phyloP scores from a whole-genome alignment of 2,888 invertebrate genomes.

The Drosophila mulleri region DNA sequence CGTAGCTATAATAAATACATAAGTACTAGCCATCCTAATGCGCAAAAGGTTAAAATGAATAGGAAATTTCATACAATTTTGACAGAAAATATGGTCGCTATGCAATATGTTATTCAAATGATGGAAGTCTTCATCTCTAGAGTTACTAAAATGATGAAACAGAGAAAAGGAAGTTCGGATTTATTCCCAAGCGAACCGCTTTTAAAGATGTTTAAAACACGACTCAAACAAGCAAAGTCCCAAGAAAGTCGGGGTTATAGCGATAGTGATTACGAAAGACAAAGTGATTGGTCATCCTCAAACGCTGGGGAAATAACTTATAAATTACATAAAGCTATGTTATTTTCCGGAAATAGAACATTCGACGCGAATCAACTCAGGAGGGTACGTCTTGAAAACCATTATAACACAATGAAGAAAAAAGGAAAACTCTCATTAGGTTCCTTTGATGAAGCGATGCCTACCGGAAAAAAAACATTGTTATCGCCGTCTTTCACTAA shows the following conservation, averaged over 20 bases:
- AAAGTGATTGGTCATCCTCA: no score
- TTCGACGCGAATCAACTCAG: accelerated
- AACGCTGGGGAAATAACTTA: no score
- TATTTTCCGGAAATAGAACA: no score
- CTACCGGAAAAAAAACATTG: background rate
- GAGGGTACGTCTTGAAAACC: no score
- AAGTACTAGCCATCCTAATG: background rate
- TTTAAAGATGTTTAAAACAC: background rate
- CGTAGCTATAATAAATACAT: background rate
- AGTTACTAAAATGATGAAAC: background rate
- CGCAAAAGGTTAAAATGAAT: background rate
- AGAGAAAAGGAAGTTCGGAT: background rate
- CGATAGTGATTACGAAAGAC: background rate
- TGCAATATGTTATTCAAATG: constrained; percentile 9
- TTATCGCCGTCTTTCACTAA: background rate
- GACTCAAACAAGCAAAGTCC: background rate
- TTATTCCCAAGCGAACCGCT: background rate
- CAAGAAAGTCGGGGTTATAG: background rate
- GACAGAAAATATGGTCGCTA: constrained; percentile 6
- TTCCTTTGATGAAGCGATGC: no score
- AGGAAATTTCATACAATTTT: constrained; percentile 6
- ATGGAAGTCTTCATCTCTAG: background rate
- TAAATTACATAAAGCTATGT: no score
- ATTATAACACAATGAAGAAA: no score
- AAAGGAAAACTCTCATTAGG: no score